Conservation (phyloP, 2,888 invertebrate genomes). For the Dicranocentrus wangi region DNA sequence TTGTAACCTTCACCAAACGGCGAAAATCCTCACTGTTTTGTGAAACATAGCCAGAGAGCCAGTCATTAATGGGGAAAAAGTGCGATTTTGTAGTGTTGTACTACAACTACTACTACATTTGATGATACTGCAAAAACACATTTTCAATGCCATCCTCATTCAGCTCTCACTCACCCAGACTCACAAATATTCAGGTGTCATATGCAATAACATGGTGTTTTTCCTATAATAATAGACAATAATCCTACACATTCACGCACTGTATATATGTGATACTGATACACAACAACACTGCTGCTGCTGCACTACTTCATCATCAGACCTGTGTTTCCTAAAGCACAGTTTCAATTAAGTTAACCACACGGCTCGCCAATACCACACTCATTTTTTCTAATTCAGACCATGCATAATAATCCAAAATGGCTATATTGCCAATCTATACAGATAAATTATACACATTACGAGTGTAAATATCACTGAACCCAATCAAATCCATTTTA, state of each 20-base stretch:
- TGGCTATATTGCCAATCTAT: too few species aligned
- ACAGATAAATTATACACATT: too few species aligned
- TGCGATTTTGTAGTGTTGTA: conserved; percentile 18
- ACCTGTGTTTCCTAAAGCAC: neutral
- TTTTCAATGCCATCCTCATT: conserved; percentile 27
- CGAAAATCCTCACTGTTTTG: neutral
- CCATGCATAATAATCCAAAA: too few species aligned
- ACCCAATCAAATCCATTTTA: too few species aligned
- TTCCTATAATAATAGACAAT: neutral
- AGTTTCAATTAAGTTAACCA: conserved; percentile 9
- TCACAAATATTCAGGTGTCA: neutral
- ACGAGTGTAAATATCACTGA: too few species aligned
- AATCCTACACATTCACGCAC: too few species aligned
- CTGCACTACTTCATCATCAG: neutral
- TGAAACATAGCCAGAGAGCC: neutral
- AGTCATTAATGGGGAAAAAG: conserved; percentile 10
- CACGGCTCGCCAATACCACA: conserved; percentile 2
- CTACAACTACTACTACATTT: conserved; percentile 11
- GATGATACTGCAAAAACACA: conserved; percentile 36
- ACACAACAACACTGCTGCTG: neutral
- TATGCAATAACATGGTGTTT: neutral
- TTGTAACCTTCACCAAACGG: conserved; percentile 32
- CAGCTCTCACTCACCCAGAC: conserved; percentile 10
- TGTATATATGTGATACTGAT: too few species aligned
- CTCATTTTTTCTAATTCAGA: too few species aligned